Conservation (phyloP, 1,140 invertebrate genomes). For the Chrysoperla carnea region DNA sequence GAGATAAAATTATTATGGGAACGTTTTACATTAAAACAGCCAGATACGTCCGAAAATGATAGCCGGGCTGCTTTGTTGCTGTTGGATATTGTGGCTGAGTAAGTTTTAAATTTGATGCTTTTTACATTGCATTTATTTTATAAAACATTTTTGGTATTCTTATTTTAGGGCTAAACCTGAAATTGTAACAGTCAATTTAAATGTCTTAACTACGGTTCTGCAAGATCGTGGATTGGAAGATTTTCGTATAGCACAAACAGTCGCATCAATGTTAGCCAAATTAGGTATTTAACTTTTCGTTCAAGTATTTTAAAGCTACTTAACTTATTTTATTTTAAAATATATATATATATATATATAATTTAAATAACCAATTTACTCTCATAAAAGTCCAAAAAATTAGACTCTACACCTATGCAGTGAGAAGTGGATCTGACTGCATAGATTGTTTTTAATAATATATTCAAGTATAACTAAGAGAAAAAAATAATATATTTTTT, state of each 20-base stretch:
- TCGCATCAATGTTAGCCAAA: background rate
- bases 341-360: too few relatives aligned
- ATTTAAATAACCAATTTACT: too few relatives aligned
- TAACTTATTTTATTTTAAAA: too few relatives aligned
- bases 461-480: too few relatives aligned
- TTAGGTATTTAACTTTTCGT: too few relatives aligned
- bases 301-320: too few relatives aligned
- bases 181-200: conserved; percentile 30
- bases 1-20: conserved; percentile 59
- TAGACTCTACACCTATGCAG: too few relatives aligned
- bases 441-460: too few relatives aligned
- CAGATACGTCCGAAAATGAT: conserved; percentile 43
- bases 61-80: conserved; percentile 50
- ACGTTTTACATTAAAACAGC: conserved; percentile 57
- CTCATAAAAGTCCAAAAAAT: too few relatives aligned
- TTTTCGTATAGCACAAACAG: conserved; percentile 12
- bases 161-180: conserved; percentile 28
- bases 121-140: background rate
- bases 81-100: conserved; percentile 52
- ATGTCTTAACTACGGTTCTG: conserved; percentile 29
- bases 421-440: too few relatives aligned
- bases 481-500: too few relatives aligned
- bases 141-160: background rate
- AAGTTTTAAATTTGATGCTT: conserved; percentile 6
- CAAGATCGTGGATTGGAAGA: conserved; percentile 13